These are phyloP conservation scores for Sternarchorhynchus goeldii DNA, from an alignment of 2,797 vertebrate species.

Conservation along the genomic window DNA sequence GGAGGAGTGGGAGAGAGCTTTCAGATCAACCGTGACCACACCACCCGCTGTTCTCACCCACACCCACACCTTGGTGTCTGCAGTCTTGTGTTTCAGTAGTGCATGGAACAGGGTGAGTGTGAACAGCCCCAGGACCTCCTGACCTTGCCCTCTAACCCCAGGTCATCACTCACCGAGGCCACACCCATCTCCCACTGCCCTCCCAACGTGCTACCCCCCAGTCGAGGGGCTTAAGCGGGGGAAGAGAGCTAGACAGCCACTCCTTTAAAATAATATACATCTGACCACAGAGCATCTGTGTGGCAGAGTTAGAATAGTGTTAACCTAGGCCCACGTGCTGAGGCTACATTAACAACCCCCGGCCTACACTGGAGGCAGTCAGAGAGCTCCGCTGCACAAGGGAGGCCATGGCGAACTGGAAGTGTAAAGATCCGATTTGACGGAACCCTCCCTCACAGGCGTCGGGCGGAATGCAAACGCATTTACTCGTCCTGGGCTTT, in stretches of 20 bases:
- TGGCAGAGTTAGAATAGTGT: not conserved
- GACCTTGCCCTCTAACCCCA: not conserved
- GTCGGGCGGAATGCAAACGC: conserved; percentile 46
- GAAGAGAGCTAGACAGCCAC: too few species aligned
- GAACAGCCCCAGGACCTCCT: conserved; percentile 1
- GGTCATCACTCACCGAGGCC: conserved; percentile 8
- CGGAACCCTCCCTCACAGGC: conserved; percentile 27
- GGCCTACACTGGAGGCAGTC: not conserved
- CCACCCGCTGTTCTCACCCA: not conserved
- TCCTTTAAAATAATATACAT: not conserved
- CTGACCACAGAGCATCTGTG: not conserved
- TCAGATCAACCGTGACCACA: not conserved
- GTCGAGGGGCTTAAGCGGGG: not conserved
- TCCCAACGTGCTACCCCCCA: too few species aligned
- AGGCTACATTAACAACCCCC: not conserved
- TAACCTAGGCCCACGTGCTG: not conserved
- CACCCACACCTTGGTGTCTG: not conserved
- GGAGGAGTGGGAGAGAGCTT: too few species aligned
- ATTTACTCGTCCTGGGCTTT: conserved; percentile 49
- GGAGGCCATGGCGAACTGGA: conserved; percentile 29
- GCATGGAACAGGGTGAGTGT: not conserved
- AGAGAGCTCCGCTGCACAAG: not conserved
- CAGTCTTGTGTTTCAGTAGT: not conserved
- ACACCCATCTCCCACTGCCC: not conserved
- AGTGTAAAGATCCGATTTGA: conserved; percentile 44